Conservation (phyloP, 1,140 invertebrate genomes). For the Pinna nobilis region DNA sequence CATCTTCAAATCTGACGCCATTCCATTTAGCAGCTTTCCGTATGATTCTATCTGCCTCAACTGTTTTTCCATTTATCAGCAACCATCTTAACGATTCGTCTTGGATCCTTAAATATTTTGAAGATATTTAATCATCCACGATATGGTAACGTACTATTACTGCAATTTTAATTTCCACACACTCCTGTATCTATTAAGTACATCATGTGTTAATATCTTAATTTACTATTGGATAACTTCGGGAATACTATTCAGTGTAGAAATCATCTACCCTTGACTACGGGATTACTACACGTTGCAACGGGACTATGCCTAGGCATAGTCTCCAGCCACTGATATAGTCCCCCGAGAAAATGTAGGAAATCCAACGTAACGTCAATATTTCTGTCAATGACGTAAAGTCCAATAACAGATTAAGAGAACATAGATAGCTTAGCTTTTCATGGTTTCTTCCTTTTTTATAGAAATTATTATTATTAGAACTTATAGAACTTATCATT, state of each 20-base stretch:
- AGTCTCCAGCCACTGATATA: no score
- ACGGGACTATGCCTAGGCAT: background rate
- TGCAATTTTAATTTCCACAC: no score
- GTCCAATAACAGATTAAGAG: no score
- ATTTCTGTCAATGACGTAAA: no score
- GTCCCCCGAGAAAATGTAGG: no score
- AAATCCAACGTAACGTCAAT: no score
- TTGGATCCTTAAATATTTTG: slow-evolving; percentile 25
- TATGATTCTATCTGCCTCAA: slow-evolving; percentile 31
- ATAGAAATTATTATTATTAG: background rate
- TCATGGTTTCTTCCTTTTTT: no score
- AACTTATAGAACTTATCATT: background rate
- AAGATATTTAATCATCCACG: background rate
- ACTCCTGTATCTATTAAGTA: no score
- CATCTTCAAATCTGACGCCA: slow-evolving; percentile 2
- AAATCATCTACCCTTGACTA: background rate
- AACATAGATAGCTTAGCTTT: no score
- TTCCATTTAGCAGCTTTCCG: slow-evolving; percentile 37
- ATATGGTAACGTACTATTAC: background rate
- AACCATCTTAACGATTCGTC: slow-evolving; percentile 51
- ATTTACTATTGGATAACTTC: background rate
- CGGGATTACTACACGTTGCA: background rate
- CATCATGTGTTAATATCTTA: no score
- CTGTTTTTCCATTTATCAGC: slow-evolving; percentile 31
- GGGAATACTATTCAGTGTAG: background rate